phyloP scores from a whole-genome alignment of 2,113 vertebrate species.

The Pyxicephalus adspersus region DNA sequence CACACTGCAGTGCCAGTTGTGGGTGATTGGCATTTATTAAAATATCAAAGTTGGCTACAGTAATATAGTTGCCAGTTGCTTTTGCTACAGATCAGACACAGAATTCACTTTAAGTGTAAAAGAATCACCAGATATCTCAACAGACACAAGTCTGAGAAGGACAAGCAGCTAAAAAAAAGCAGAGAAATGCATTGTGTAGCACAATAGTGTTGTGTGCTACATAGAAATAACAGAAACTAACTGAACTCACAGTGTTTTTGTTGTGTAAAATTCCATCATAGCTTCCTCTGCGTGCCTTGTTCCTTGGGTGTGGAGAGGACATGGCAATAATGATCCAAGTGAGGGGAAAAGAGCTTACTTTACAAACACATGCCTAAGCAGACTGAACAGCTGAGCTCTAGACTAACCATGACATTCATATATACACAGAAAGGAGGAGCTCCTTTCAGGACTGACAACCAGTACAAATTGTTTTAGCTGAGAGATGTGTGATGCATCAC shows the following conservation, averaged over 20 bases:
- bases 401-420: slow-evolving; percentile 50
- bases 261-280: slow-evolving; percentile 63
- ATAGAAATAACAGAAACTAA: neutral
- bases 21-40: neutral
- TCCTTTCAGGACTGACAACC: slow-evolving; percentile 7
- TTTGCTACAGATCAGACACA: no score
- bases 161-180: neutral
- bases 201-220: neutral
- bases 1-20: neutral
- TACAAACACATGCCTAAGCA: slow-evolving; percentile 36
- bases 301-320: slow-evolving; percentile 35
- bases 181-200: neutral
- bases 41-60: neutral
- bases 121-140: neutral
- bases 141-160: neutral
- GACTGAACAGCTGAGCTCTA: slow-evolving; percentile 51
- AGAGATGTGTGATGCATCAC: neutral
- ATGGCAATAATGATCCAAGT: slow-evolving; percentile 26
- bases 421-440: slow-evolving; percentile 63
- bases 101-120: neutral
- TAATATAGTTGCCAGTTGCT: no score
- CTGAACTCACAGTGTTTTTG: slow-evolving; percentile 70
- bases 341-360: slow-evolving; percentile 4
- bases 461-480: neutral
- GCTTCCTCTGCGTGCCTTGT: slow-evolving; percentile 70